Conservation (phyloP, 2,888 invertebrate species). For the Phlogophora meticulosa region DNA sequence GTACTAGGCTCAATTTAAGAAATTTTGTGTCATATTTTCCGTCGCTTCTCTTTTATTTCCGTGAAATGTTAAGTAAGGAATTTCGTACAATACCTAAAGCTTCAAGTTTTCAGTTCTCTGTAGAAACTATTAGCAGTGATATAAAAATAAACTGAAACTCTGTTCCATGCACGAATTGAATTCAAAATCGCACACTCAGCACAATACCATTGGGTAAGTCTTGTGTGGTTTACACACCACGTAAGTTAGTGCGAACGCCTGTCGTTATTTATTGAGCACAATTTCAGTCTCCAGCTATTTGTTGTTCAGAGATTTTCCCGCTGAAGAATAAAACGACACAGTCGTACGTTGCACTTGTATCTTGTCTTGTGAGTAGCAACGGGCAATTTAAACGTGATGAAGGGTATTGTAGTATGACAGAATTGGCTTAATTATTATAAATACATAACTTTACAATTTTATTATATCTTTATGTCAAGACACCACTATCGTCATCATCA, state of each 20-base stretch:
- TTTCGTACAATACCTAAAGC: no score
- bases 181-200: no score
- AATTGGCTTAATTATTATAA: no score
- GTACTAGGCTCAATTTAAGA: neutral
- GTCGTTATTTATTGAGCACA: constrained; percentile 6
- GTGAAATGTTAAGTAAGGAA: no score
- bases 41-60: neutral
- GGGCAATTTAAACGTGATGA: no score
- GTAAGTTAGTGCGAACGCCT: constrained; percentile 11
- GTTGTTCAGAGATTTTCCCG: constrained; percentile 26
- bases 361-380: neutral
- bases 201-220: neutral
- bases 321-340: neutral
- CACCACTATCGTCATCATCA: no score
- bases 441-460: no score
- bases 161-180: no score
- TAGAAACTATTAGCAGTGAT: no score
- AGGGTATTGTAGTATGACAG: no score
- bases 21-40: neutral
- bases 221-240: neutral
- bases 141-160: no score
- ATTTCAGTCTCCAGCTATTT: constrained; percentile 13
- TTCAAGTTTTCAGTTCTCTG: no score
- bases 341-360: neutral
- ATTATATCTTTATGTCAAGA: neutral